Conservation (phyloP, 1,140 invertebrate species). For the Lordiphosa stackelbergi region DNA sequence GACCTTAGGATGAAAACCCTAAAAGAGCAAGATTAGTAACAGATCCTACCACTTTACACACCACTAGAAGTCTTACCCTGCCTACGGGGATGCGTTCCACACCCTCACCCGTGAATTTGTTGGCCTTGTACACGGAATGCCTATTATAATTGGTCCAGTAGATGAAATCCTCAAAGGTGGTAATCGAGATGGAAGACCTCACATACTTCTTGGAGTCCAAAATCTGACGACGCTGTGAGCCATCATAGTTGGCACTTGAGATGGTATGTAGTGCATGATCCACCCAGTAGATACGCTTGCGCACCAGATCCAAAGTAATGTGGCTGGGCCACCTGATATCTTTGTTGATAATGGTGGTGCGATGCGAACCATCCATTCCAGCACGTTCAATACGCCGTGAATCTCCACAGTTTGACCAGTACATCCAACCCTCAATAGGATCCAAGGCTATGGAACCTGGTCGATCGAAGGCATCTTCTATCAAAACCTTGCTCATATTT, state of each 20-base stretch:
- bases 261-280: slow-evolving; percentile 95
- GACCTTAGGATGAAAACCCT: too few species aligned
- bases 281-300: slow-evolving; percentile 93
- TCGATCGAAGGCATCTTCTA: slow-evolving; percentile 89
- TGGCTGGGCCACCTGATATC: slow-evolving; percentile 98
- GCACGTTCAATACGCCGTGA: slow-evolving; percentile 92
- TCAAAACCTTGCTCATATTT: slow-evolving; percentile 85
- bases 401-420: slow-evolving; percentile 96
- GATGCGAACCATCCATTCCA: slow-evolving; percentile 78
- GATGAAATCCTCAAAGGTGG: slow-evolving; percentile 93
- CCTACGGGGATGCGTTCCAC: slow-evolving; percentile 85
- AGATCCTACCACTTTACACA: too few species aligned
- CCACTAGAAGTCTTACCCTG: slow-evolving; percentile 78
- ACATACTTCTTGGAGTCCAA: slow-evolving; percentile 85
- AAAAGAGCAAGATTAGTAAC: slow-evolving; percentile 26
- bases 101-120: slow-evolving; percentile 94
- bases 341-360: slow-evolving; percentile 89
- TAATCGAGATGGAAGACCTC: slow-evolving; percentile 94
- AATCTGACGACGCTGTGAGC: slow-evolving; percentile 85
- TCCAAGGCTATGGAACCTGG: slow-evolving; percentile 96
- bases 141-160: slow-evolving; percentile 99
- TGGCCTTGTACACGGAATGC: slow-evolving; percentile 93
- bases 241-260: slow-evolving; percentile 92
- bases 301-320: slow-evolving; percentile 91
- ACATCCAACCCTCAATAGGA: slow-evolving; percentile 97